A percentile compares a stretch with the other conserved stretches of the same genome.
phyloP scores from a whole-genome alignment of 2,113 vertebrate genomes.

The Alectura lathami region DNA sequence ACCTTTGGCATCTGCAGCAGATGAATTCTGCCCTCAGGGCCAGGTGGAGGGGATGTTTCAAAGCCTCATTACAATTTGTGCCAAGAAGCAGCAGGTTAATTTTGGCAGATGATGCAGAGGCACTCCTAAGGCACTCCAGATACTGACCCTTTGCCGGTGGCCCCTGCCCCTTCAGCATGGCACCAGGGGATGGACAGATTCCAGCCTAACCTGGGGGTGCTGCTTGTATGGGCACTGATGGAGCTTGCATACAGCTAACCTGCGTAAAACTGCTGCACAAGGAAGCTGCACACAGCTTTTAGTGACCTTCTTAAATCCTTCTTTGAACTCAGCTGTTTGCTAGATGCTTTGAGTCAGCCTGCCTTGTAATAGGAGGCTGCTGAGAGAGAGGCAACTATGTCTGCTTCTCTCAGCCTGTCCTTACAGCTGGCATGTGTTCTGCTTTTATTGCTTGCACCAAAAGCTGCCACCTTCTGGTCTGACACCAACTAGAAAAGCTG shows the following conservation, averaged over 20 bases:
- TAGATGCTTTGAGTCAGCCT: neutral
- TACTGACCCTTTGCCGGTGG: fast-evolving
- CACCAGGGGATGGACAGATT: neutral
- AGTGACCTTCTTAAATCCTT: fast-evolving
- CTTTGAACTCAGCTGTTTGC: neutral
- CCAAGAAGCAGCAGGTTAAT: neutral
- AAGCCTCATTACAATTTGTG: neutral
- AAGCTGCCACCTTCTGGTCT: neutral
- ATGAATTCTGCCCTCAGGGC: neutral
- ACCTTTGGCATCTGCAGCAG: neutral
- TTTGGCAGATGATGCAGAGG: neutral
- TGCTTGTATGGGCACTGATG: fast-evolving
- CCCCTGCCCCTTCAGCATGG: neutral
- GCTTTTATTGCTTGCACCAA: neutral
- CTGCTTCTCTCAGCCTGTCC: neutral
- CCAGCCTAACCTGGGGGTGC: neutral
- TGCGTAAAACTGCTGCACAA: neutral
- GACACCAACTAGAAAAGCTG: neutral
- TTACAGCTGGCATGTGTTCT: neutral
- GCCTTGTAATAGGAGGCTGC: neutral
- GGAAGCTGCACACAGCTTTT: neutral
- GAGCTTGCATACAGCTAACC: neutral
- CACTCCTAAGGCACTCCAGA: neutral
- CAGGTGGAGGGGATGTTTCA: neutral
- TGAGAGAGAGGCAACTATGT: neutral